Base-by-base conservation (phyloP, 2,113 vertebrate genomes). In the Cololabis saira region DNA sequence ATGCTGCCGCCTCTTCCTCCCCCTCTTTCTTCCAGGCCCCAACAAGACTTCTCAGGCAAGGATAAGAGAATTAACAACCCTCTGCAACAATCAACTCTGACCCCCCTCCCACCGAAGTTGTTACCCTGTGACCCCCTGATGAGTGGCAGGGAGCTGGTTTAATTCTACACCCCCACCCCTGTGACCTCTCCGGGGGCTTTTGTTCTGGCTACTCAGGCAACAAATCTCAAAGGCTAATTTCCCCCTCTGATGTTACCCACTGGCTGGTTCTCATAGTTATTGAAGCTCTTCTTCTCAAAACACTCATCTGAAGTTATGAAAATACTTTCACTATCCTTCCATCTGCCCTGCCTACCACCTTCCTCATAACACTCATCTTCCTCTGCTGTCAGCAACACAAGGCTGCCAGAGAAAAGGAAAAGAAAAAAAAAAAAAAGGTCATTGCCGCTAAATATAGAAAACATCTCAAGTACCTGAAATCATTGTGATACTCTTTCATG, bases 11-110 rank as follows among this genome's bases (percentile, higher is more conserved):
- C 24, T 54, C 76, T 73, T 19, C 63, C 47, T 49, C 75, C 65
- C 48, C 30, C 16, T 60, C 78, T 67, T 70, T 59, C 45, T 59
- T 56, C 57, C 66, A 58, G 48, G 65, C 57, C 77, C 58, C 43
- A 66, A 82, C 85, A 77, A 78, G 54, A 82, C 81, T 76, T 84
- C 76, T 84, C 58, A 70, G 81, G 67, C 77, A 69, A 56, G 66
- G 66, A 89, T 90, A 91, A 92, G 88, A 84, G 78, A 88, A 93
- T 92, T 89, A 91, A 83, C 83, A 78, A 81, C 62, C 83, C 78
- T 67, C 45, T 74, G 74, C 60, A 61, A 80, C 70, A 47, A 18
- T 88, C 82, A 85, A 83, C 63, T 42, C 21, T 74, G 74, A 88
- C 70, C 59, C 76, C 69, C 55, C 18, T 40, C 48, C 44, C 37